Percentiles rank a stretch among this genome's conserved stretches.
Evolutionary conservation across 2,888 invertebrate genomes (phyloP).

Genomic region (Brenthis ino): DNA sequence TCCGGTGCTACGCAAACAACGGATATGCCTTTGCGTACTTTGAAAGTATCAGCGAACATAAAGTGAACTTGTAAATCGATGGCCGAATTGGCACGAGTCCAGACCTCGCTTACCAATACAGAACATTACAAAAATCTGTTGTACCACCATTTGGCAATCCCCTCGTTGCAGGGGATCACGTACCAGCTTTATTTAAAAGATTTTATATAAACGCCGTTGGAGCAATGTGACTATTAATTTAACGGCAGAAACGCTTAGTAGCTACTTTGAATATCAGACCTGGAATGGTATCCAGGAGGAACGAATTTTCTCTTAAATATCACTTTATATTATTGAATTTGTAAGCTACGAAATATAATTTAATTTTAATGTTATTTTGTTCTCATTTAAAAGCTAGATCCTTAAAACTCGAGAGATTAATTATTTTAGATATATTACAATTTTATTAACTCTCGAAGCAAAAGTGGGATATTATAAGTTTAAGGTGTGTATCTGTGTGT

Average conservation of each 20-base stretch:
- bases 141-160: constrained; percentile 75
- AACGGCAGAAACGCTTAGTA: constrained; percentile 57
- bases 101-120: constrained; percentile 76
- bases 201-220: constrained; percentile 64
- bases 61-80: constrained; percentile 78
- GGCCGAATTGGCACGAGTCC: constrained; percentile 74
- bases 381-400: no score
- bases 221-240: constrained; percentile 68
- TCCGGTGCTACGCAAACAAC: constrained; percentile 47
- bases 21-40: constrained; percentile 55
- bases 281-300: constrained; percentile 45
- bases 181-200: constrained; percentile 75
- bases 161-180: constrained; percentile 61
- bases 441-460: no score
- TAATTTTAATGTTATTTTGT: constrained; percentile 5
- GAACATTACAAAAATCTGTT: constrained; percentile 81
- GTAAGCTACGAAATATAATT: neutral
- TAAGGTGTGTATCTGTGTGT: no score
- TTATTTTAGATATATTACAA: no score
- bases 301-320: constrained; percentile 18
- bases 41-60: constrained; percentile 70
- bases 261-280: constrained; percentile 52
- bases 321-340: constrained; percentile 2
- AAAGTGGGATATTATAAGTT: no score
- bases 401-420: no score